Evolutionary conservation across 2,113 vertebrate genomes (phyloP).

Genomic region (Hystrix cristata): DNA sequence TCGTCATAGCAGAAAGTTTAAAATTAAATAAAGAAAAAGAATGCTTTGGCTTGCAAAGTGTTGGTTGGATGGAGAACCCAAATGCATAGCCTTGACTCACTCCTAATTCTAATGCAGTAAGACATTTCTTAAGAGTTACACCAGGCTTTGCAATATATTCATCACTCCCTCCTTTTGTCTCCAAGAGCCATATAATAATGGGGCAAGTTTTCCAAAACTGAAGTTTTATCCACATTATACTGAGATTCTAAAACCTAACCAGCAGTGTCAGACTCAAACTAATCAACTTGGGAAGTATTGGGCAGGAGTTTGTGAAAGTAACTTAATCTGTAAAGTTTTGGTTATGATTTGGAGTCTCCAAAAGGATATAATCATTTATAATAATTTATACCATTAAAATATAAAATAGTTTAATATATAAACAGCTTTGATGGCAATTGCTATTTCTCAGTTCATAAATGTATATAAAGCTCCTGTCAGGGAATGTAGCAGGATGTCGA

Average conservation of each 20-base stretch:
- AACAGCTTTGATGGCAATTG: conserved; percentile 33
- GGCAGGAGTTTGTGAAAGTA: conserved; percentile 6
- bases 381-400: conserved; percentile 21
- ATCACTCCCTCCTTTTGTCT: not conserved
- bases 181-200: not conserved
- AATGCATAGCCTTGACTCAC: not conserved
- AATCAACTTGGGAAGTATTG: not conserved
- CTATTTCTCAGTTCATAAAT: conserved; percentile 38
- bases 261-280: not conserved
- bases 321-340: not conserved
- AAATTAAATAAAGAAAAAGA: conserved; percentile 43
- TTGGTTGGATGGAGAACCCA: not conserved
- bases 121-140: not conserved
- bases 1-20: not conserved
- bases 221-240: not conserved
- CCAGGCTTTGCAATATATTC: not conserved
- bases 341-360: not conserved
- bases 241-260: not conserved
- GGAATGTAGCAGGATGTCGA: not conserved
- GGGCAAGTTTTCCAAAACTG: not conserved
- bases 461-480: not conserved
- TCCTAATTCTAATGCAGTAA: not conserved
- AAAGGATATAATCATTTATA: conserved; percentile 10
- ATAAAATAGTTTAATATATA: not conserved
- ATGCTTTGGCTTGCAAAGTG: conserved; percentile 15